These are phyloP conservation scores for Eupithecia subfuscata DNA, from an alignment of 2,888 invertebrate species.

Conservation along the genomic window DNA sequence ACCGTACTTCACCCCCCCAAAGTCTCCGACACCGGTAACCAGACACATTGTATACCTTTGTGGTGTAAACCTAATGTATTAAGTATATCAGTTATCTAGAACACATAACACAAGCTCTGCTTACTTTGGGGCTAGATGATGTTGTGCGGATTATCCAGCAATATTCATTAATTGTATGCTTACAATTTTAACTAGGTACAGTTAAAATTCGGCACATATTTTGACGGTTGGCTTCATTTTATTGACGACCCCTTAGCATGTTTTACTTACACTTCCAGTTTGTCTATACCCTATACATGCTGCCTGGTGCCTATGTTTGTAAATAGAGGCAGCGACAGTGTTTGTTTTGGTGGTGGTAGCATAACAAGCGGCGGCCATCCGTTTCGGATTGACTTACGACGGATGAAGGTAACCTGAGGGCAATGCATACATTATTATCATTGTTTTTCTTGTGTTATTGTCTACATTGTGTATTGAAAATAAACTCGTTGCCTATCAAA, in stretches of 20 bases:
- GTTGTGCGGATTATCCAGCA: no score
- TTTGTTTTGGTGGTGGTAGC: conserved; percentile 53
- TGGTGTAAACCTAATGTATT: no score
- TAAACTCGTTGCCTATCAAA: no score
- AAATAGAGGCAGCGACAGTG: conserved; percentile 50
- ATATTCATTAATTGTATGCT: no score
- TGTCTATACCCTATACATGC: conserved; percentile 29
- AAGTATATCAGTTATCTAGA: no score
- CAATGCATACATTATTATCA: not conserved
- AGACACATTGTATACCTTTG: no score
- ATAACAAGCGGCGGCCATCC: conserved; percentile 43
- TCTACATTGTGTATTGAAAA: not conserved
- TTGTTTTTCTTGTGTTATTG: not conserved
- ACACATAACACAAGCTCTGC: no score
- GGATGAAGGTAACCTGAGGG: conserved; percentile 13
- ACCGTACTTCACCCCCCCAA: no score
- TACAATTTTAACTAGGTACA: not conserved
- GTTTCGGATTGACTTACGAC: conserved; percentile 20
- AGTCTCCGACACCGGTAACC: no score
- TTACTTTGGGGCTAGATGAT: no score
- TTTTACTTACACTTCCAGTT: conserved; percentile 50
- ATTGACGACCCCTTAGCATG: conserved; percentile 37
- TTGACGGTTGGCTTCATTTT: conserved; percentile 2
- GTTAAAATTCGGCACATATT: not conserved
- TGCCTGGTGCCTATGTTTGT: conserved; percentile 46